These are phyloP conservation scores for Drosophila suzukii DNA, from an alignment of 1,140 invertebrate genomes.

Conservation along the genomic window DNA sequence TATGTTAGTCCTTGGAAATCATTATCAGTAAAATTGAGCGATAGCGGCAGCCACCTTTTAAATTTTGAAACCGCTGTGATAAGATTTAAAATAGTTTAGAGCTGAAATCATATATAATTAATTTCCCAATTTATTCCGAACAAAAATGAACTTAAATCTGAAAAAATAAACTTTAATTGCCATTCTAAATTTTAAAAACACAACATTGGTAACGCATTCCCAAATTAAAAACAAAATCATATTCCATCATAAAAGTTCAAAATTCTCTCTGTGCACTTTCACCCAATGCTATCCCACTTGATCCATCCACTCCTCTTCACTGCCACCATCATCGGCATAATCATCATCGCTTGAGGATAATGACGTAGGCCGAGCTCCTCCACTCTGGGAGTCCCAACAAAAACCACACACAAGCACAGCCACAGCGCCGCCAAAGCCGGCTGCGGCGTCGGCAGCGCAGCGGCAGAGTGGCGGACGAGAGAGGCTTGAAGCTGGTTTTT, in stretches of 20 bases:
- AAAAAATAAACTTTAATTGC: too few species aligned
- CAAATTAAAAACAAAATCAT: not conserved
- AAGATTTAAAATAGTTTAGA: too few species aligned
- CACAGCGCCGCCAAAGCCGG: not conserved
- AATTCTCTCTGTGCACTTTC: not conserved
- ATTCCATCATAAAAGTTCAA: too few species aligned
- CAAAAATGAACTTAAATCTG: too few species aligned
- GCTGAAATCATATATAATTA: too few species aligned
- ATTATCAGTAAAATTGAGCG: too few species aligned
- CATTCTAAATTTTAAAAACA: too few species aligned
- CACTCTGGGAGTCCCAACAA: constrained; percentile 55
- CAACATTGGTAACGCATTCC: too few species aligned
- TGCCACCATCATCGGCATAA: not conserved
- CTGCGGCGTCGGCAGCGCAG: constrained; percentile 8
- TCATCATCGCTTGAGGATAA: not conserved
- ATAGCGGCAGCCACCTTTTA: too few species aligned
- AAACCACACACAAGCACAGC: constrained; percentile 20
- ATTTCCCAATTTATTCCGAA: too few species aligned
- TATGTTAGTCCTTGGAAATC: too few species aligned
- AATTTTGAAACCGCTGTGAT: too few species aligned
- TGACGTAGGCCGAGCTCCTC: constrained; percentile 27
- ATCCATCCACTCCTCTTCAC: not conserved
- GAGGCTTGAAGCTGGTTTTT: constrained; percentile 71
- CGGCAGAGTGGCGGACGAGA: constrained; percentile 3
- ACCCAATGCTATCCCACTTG: not conserved